Percentiles rank a stretch among this genome's conserved stretches.
Evolutionary conservation across 2,888 invertebrate genomes (phyloP).

Genomic region (Volucella bombylans): DNA sequence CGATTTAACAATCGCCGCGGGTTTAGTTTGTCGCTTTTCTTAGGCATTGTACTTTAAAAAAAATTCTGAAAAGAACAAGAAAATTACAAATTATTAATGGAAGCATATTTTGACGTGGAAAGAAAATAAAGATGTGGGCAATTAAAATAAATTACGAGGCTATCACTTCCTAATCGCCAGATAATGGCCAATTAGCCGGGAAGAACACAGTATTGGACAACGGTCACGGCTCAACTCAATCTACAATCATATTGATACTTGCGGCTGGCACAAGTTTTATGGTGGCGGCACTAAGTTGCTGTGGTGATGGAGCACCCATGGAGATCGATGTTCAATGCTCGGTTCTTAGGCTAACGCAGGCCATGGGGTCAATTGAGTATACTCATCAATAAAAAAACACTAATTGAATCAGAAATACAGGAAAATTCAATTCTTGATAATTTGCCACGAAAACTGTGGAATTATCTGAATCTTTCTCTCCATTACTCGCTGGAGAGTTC

Average conservation of each 20-base stretch:
- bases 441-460: constrained; percentile 39
- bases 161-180: constrained; percentile 18
- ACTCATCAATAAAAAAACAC: constrained; percentile 63
- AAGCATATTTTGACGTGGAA: not conserved
- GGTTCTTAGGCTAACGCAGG: constrained; percentile 57
- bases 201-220: constrained; percentile 22
- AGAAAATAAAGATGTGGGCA: not conserved
- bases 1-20: constrained; percentile 77
- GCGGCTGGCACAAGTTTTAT: constrained; percentile 10
- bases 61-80: constrained; percentile 38
- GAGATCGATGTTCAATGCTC: constrained; percentile 49
- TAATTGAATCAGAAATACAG: constrained; percentile 67
- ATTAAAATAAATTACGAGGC: constrained; percentile 5
- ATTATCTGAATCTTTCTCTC: constrained; percentile 5
- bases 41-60: constrained; percentile 76
- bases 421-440: constrained; percentile 65
- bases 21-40: constrained; percentile 75
- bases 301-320: constrained; percentile 21
- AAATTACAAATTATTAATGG: constrained; percentile 3
- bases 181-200: constrained; percentile 34
- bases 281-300: too few relatives aligned
- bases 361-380: constrained; percentile 67
- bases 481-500: not conserved
- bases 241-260: constrained; percentile 31
- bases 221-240: constrained; percentile 19